Conservation (phyloP, 2,888 invertebrate genomes). For the Eulithis prunata region DNA sequence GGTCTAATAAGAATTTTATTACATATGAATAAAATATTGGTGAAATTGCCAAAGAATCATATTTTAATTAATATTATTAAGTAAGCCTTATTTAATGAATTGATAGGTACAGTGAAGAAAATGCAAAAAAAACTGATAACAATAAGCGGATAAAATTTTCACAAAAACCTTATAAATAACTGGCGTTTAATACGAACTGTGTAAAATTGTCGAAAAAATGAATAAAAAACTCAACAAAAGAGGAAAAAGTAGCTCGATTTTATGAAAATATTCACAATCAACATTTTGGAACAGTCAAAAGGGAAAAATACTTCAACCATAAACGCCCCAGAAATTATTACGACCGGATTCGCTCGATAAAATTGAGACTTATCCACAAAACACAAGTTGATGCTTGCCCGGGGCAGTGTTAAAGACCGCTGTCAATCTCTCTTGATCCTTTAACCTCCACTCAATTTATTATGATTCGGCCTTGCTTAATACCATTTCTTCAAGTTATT, state of each 20-base stretch:
- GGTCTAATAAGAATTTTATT: too few relatives aligned
- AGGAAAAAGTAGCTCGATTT: constrained; percentile 11
- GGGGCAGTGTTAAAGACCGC: constrained; percentile 65
- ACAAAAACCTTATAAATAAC: neutral
- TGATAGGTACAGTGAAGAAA: neutral
- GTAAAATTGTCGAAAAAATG: constrained; percentile 4
- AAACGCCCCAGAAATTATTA: constrained; percentile 62
- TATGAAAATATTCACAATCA: constrained; percentile 38
- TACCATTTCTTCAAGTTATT: constrained; percentile 47
- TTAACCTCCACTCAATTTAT: constrained; percentile 73
- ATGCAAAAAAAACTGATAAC: neutral
- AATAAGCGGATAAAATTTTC: neutral
- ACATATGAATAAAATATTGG: too few relatives aligned
- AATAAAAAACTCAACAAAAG: constrained; percentile 20
- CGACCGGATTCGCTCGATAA: constrained; percentile 59
- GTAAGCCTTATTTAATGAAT: too few relatives aligned
- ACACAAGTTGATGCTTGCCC: constrained; percentile 64
- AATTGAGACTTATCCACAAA: constrained; percentile 64
- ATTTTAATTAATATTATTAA: too few relatives aligned
- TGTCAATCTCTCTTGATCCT: constrained; percentile 72
- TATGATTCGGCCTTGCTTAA: constrained; percentile 57
- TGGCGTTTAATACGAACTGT: neutral
- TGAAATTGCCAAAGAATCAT: too few relatives aligned
- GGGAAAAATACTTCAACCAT: constrained; percentile 48
- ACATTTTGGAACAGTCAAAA: constrained; percentile 47